Percentiles rank a stretch among this genome's conserved stretches.
These are phyloP conservation scores for Orchestes rusci DNA, from an alignment of 2,888 invertebrate species.

Conservation along the genomic window DNA sequence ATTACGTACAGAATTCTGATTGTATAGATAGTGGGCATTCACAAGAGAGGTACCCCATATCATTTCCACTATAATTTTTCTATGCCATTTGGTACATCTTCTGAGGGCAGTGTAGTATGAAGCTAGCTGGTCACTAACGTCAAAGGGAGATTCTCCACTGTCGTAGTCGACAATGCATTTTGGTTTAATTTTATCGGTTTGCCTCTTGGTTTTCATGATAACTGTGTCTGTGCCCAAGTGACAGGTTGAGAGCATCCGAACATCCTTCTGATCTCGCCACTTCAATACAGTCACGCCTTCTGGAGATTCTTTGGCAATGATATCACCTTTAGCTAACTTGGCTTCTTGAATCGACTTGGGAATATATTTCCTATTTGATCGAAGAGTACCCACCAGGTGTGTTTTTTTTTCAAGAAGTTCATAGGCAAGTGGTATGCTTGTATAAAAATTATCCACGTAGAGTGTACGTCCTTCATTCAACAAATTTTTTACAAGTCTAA, in stretches of 20 bases:
- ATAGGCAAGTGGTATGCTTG: conserved; percentile 7
- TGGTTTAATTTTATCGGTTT: conserved; percentile 10
- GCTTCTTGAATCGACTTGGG: background rate
- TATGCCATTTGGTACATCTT: conserved; percentile 9
- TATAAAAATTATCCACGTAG: conserved; percentile 12
- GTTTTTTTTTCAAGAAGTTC: conserved; percentile 8
- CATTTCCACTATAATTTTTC: conserved; percentile 6
- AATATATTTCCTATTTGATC: conserved; percentile 8
- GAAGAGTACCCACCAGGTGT: conserved; percentile 7
- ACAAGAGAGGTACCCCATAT: conserved; percentile 4
- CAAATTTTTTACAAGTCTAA: conserved; percentile 6
- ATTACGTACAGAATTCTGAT: conserved; percentile 5
- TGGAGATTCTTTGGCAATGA: conserved; percentile 3
- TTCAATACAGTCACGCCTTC: conserved; percentile 2
- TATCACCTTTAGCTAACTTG: background rate
- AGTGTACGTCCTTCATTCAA: conserved; percentile 8
- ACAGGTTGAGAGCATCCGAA: conserved; percentile 6
- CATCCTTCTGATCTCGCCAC: conserved; percentile 7
- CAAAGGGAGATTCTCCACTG: conserved; percentile 5
- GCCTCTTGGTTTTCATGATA: background rate
- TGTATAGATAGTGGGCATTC: conserved; percentile 6
- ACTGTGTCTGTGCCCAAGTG: conserved; percentile 8
- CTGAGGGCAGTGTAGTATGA: conserved; percentile 4
- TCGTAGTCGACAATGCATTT: too few relatives aligned
- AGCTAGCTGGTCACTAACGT: conserved; percentile 9